Percentiles rank a stretch among this genome's conserved stretches.
phyloP scores from a whole-genome alignment of 30 jellyfish, hydroid and myxozoan species.

The Aurelia sp. region DNA sequence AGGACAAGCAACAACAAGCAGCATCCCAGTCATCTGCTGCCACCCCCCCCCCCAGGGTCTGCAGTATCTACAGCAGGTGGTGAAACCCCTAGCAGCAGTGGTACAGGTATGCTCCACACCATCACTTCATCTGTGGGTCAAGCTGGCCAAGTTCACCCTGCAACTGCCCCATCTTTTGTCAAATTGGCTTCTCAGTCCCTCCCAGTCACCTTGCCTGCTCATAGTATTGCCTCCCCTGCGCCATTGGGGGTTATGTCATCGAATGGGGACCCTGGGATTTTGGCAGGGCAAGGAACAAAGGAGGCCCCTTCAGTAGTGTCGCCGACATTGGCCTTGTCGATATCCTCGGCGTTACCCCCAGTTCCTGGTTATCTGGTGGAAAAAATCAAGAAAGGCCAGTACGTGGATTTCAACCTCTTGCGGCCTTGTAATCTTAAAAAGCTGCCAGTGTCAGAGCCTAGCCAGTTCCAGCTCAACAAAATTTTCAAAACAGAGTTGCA shows the following conservation, averaged over 20 bases:
- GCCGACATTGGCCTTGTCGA: background rate
- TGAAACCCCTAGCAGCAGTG: background rate
- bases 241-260: background rate
- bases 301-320: background rate
- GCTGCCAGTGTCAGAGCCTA: constrained; percentile 12
- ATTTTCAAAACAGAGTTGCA: background rate
- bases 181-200: background rate
- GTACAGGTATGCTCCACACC: background rate
- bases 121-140: background rate
- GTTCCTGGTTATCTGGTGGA: constrained; percentile 36
- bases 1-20: background rate
- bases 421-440: constrained; percentile 5
- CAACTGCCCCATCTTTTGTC: constrained; percentile 10
- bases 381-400: background rate
- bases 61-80: background rate
- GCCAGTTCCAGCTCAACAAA: background rate
- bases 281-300: background rate
- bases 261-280: background rate
- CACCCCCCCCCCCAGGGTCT: background rate
- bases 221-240: background rate
- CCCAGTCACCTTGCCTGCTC: background rate
- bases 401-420: constrained; percentile 9
- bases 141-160: background rate
- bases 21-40: background rate
- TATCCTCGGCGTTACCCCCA: constrained; percentile 40